These are phyloP conservation scores for Synergus gifuensis DNA, from an alignment of 2,888 invertebrate species.

Conservation along the genomic window DNA sequence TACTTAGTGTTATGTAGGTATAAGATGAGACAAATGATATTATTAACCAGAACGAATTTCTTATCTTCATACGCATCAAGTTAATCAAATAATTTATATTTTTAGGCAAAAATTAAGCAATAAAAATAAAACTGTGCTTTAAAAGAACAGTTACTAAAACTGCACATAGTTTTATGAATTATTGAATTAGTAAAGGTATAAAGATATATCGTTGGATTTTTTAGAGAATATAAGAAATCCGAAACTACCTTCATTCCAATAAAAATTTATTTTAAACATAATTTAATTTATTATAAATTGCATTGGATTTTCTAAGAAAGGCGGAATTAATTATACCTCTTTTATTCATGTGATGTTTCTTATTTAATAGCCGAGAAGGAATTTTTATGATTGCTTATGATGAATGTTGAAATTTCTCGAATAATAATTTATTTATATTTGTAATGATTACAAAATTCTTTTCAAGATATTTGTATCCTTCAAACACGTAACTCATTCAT, in stretches of 20 bases:
- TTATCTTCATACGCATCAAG: not conserved
- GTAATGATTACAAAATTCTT: no score
- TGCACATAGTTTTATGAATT: no score
- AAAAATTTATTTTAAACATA: not conserved
- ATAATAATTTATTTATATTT: not conserved
- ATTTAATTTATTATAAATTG: not conserved
- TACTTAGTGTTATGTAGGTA: conserved; percentile 8
- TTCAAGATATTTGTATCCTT: no score
- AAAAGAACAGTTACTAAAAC: no score
- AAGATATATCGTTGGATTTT: no score
- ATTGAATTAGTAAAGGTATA: no score
- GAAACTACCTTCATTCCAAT: no score
- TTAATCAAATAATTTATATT: not conserved
- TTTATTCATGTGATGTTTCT: not conserved
- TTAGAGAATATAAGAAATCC: no score
- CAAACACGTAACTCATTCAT: no score
- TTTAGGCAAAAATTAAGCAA: not conserved
- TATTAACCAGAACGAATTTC: not conserved
- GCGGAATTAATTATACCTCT: not conserved
- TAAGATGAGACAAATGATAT: conserved; percentile 23
- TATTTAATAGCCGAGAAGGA: no score
- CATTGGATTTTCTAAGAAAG: not conserved
- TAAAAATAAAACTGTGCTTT: not conserved
- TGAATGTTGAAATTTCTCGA: not conserved
- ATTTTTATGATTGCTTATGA: not conserved